phyloP scores from a whole-genome alignment of 2,113 vertebrate species.

The Nibea albiflora region DNA sequence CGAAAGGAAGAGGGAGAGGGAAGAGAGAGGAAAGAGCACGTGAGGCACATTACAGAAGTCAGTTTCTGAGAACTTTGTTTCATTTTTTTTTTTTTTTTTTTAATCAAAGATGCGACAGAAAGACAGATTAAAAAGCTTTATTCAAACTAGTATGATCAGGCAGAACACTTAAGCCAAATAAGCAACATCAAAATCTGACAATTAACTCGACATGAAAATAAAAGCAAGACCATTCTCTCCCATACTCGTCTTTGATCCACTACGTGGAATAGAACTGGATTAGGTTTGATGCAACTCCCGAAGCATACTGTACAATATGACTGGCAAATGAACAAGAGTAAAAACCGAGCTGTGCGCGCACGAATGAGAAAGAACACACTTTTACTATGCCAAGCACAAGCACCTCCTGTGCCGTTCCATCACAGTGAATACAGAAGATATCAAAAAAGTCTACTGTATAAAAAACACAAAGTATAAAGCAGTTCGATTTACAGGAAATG shows the following conservation, averaged over 20 bases:
- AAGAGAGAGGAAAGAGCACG: background rate
- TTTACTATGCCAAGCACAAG: slow-evolving; percentile 69
- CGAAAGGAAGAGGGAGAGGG: slow-evolving; percentile 8
- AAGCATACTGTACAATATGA: slow-evolving; percentile 70
- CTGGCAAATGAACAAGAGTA: slow-evolving; percentile 59
- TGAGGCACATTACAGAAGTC: slow-evolving; percentile 50
- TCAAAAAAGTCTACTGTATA: slow-evolving; percentile 78
- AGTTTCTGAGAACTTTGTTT: slow-evolving; percentile 53
- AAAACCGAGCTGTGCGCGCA: slow-evolving; percentile 48
- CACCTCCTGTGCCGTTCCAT: slow-evolving; percentile 67
- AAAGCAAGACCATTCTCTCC: slow-evolving; percentile 75
- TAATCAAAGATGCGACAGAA: slow-evolving; percentile 50
- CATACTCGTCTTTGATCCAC: slow-evolving; percentile 66
- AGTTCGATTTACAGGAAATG: slow-evolving; percentile 72
- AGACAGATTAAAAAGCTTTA: slow-evolving; percentile 82
- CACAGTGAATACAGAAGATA: slow-evolving; percentile 81
- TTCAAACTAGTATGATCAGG: slow-evolving; percentile 83
- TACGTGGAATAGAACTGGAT: slow-evolving; percentile 56
- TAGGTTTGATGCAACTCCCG: slow-evolving; percentile 51
- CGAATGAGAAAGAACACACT: slow-evolving; percentile 65
- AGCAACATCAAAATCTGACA: slow-evolving; percentile 76
- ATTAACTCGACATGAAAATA: slow-evolving; percentile 70
- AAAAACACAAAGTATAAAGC: slow-evolving; percentile 82
- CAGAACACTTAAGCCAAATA: slow-evolving; percentile 79
- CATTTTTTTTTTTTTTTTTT: slow-evolving; percentile 55